Evolutionary conservation across 2,113 vertebrate genomes (phyloP), one percentile per base, ranked within the genome.

Genomic region (Elachura formosa): DNA sequence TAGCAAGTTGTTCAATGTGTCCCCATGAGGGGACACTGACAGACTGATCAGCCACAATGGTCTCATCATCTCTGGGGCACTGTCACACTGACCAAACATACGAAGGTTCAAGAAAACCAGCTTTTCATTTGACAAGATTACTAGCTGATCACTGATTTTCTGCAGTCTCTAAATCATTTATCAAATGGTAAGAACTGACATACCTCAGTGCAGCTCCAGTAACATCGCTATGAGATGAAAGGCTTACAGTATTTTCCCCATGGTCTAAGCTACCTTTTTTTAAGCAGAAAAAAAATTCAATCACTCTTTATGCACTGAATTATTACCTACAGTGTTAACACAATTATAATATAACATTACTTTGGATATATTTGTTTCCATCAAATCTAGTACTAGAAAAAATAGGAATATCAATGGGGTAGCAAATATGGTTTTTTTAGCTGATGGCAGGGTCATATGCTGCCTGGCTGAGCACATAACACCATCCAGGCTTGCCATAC

Each of bases 1-100:
- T 6, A 33, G 26, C 0, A 2, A 64, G 9, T 18, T 43, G 51
- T 11, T 31, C 43, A 15, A 12, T 15, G 76, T 43, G 34, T 43
- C 18, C 67, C 36, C 10, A 4, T 19, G 16, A 64, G 0, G 0
- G 17, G 31, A 54, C 48, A 46, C 11, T 41, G 41, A 22, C 34
- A 72, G 41, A 26, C 26, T 56, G 26, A 64, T 31, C 49, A 79
- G 34, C 21, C 74, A 49, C 49, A 31, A 49, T 25, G 10, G 14
- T 80, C 21, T 79, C 22, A 12, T 51, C 43, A 28, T 38, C 23
- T 56, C 21, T 38, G 43, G 33, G 36, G 23, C 18, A 10, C 6
- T 73, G 43, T 15, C 51, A 64, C 26, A 23, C 19, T 38, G 51
- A 59, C 23, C 40, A 41, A 61, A 68, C 10, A 41, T 6, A 41